These are phyloP conservation scores for Strix aluco DNA, from an alignment of 2,113 vertebrate genomes.

Conservation along the genomic window DNA sequence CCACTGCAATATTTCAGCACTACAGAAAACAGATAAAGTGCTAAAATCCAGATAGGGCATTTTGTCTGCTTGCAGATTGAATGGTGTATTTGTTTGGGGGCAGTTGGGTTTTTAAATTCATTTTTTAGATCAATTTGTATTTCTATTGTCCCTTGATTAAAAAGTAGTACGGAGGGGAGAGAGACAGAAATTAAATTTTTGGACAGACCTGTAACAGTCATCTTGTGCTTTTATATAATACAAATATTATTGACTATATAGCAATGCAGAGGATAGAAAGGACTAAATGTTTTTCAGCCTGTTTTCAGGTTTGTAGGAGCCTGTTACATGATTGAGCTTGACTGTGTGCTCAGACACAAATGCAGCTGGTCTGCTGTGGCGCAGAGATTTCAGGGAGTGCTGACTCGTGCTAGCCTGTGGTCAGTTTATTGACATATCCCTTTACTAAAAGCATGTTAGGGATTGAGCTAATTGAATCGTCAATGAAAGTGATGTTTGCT, in stretches of 20 bases:
- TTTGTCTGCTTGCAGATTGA: neutral
- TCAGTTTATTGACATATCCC: neutral
- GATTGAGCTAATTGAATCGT: neutral
- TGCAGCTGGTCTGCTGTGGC: neutral
- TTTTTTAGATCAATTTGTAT: neutral
- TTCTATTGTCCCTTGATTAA: neutral
- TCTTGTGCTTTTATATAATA: neutral
- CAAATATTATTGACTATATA: neutral
- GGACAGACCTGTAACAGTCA: neutral
- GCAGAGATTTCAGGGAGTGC: fast-evolving
- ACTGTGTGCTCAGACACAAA: neutral
- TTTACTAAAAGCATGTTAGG: neutral
- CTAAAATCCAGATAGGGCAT: neutral
- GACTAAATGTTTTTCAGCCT: neutral
- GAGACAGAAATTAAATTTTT: neutral
- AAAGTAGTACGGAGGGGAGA: neutral
- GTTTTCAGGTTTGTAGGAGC: neutral
- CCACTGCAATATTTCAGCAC: neutral
- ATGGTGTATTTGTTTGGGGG: neutral
- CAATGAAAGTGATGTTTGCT: neutral
- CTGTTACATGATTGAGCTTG: neutral
- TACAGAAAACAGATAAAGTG: neutral
- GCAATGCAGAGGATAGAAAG: neutral
- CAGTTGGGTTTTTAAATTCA: neutral
- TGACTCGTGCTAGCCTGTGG: neutral